phyloP scores from a whole-genome alignment of 1,140 invertebrate genomes.

The Chironomus tepperi region DNA sequence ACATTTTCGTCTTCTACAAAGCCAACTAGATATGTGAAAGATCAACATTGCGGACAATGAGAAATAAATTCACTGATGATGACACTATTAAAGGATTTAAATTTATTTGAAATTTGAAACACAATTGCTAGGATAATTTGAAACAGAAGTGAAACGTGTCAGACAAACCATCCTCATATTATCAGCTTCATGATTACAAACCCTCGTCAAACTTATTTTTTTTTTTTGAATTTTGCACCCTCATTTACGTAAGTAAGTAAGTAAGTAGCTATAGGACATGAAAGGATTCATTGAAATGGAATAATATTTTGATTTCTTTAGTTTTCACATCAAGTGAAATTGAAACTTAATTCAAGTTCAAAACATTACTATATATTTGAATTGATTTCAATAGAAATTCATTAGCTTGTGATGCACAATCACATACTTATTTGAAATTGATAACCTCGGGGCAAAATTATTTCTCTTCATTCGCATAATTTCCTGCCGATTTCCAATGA shows the following conservation, averaged over 20 bases:
- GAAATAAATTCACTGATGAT: background rate
- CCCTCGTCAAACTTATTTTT: background rate
- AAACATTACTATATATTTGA: background rate
- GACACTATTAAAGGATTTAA: slow-evolving; percentile 22
- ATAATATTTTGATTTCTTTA: slow-evolving; percentile 14
- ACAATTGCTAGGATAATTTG: background rate
- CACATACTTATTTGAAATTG: background rate
- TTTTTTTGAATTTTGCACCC: background rate
- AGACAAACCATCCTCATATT: background rate
- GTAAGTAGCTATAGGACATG: background rate
- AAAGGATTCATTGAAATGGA: slow-evolving; percentile 18
- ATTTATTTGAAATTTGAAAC: background rate
- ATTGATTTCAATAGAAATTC: background rate
- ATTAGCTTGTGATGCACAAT: background rate
- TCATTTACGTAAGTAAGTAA: background rate
- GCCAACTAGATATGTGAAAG: no score
- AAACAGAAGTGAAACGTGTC: slow-evolving; percentile 19
- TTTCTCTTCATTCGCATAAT: background rate
- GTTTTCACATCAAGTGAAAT: slow-evolving; percentile 2
- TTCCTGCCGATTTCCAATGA: background rate
- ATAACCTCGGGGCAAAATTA: background rate
- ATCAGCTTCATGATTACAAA: background rate
- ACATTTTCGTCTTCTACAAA: no score
- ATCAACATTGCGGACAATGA: background rate
- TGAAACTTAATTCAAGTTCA: slow-evolving; percentile 18